Evolutionary conservation across 2,888 invertebrate species (phyloP).

Genomic region (Meloe dianella): DNA sequence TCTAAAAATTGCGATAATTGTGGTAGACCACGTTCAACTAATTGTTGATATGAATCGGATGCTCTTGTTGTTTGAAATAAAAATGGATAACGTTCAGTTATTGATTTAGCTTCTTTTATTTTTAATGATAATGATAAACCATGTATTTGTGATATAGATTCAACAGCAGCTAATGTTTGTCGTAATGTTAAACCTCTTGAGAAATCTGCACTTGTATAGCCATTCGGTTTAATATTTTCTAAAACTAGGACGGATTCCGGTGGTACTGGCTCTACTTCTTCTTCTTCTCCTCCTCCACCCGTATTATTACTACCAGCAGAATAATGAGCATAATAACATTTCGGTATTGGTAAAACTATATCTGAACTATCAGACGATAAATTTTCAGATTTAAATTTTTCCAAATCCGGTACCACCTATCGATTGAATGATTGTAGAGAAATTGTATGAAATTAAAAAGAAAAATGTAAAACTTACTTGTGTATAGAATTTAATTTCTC

Average conservation of each 20-base stretch:
- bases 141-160: slow-evolving; percentile 75
- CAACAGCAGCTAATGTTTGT: slow-evolving; percentile 73
- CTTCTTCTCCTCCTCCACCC: too few species aligned
- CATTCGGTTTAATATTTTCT: slow-evolving; percentile 73
- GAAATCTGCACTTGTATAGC: slow-evolving; percentile 72
- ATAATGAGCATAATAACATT: slow-evolving; percentile 72
- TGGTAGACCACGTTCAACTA: slow-evolving; percentile 78
- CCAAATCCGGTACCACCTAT: slow-evolving; percentile 74
- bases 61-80: slow-evolving; percentile 80
- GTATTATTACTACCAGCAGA: slow-evolving; percentile 59
- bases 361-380: slow-evolving; percentile 53
- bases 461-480: slow-evolving; percentile 62
- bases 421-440: too few species aligned
- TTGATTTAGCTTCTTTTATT: slow-evolving; percentile 61
- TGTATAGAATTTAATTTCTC: slow-evolving; percentile 83
- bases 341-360: slow-evolving; percentile 70
- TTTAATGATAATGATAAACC: slow-evolving; percentile 73
- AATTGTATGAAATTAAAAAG: neutral
- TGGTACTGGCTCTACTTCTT: slow-evolving; percentile 55
- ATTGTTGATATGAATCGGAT: slow-evolving; percentile 79
- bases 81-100: slow-evolving; percentile 68
- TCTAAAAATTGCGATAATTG: slow-evolving; percentile 76
- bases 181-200: slow-evolving; percentile 70
- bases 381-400: slow-evolving; percentile 64
- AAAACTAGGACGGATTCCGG: slow-evolving; percentile 75